Conservation (phyloP, 2,113 vertebrate genomes). For the Butorides virescens region DNA sequence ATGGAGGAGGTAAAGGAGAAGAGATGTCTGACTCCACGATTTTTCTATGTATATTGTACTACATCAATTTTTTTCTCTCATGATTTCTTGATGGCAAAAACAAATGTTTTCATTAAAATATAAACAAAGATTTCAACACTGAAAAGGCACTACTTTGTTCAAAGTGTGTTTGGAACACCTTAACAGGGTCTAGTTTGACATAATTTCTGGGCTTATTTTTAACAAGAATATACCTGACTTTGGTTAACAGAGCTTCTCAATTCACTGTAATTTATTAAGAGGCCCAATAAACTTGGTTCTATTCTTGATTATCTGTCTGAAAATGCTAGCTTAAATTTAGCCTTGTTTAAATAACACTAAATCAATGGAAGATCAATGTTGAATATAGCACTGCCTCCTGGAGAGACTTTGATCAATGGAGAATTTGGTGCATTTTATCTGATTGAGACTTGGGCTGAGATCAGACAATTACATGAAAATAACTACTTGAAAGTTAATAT, state of each 20-base stretch:
- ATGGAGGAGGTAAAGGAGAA: background rate
- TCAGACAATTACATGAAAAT: conserved; percentile 44
- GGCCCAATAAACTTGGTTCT: background rate
- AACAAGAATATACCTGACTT: background rate
- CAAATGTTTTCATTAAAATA: background rate
- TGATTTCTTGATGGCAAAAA: background rate
- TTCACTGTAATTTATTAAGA: conserved; percentile 2
- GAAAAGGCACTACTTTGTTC: background rate
- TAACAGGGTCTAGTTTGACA: background rate
- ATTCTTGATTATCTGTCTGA: conserved; percentile 11
- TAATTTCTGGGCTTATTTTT: background rate
- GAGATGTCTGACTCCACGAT: background rate
- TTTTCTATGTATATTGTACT: background rate
- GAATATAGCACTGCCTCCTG: conserved; percentile 42
- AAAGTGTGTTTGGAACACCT: background rate
- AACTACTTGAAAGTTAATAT: conserved; percentile 43
- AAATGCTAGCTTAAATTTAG: conserved; percentile 35
- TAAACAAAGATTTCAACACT: background rate
- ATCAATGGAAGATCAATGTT: conserved; percentile 60
- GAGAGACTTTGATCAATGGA: conserved; percentile 52
- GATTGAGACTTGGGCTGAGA: conserved; percentile 24
- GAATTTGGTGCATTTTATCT: conserved; percentile 24
- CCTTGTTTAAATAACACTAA: conserved; percentile 53
- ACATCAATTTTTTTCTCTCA: background rate
- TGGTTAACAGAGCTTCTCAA: background rate